Evolutionary conservation across 2,888 invertebrate genomes (phyloP).

Genomic region (Smittia aterrima): DNA sequence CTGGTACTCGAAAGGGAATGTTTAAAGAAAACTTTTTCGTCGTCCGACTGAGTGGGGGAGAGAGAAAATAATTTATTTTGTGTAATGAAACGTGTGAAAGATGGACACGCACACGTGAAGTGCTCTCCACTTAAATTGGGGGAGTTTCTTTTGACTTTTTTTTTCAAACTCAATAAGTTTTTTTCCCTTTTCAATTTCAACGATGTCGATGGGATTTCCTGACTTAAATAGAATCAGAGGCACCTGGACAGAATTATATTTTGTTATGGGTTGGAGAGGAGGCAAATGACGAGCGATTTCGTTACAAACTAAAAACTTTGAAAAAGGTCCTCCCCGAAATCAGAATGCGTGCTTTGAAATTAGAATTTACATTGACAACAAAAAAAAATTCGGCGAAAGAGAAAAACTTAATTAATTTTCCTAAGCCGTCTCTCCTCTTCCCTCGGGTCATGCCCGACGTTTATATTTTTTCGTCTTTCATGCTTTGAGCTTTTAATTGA

Average conservation of each 20-base stretch:
- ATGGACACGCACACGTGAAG: constrained; percentile 21
- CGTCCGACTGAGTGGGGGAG: too few species aligned
- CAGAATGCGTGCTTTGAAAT: constrained; percentile 30
- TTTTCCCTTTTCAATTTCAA: constrained; percentile 16
- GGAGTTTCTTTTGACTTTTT: neutral
- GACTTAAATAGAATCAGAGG: neutral
- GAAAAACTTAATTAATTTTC: constrained; percentile 40
- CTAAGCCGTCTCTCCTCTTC: constrained; percentile 15
- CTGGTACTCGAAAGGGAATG: neutral
- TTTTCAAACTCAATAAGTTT: constrained; percentile 24
- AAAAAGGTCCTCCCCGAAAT: constrained; percentile 4
- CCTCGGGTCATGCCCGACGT: neutral
- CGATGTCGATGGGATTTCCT: constrained; percentile 7
- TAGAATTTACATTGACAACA: constrained; percentile 10
- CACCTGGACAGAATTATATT: neutral
- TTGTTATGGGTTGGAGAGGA: neutral
- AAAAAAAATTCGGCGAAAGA: neutral
- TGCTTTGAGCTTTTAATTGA: constrained; percentile 19
- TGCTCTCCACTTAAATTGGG: neutral
- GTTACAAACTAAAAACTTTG: neutral
- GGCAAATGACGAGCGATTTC: constrained; percentile 4
- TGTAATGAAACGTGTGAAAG: constrained; percentile 28
- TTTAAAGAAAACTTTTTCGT: constrained; percentile 9
- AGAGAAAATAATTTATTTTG: constrained; percentile 33
- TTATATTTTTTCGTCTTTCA: neutral